Base-by-base conservation (phyloP, 2,797 vertebrate species). In the Falco biarmicus region DNA sequence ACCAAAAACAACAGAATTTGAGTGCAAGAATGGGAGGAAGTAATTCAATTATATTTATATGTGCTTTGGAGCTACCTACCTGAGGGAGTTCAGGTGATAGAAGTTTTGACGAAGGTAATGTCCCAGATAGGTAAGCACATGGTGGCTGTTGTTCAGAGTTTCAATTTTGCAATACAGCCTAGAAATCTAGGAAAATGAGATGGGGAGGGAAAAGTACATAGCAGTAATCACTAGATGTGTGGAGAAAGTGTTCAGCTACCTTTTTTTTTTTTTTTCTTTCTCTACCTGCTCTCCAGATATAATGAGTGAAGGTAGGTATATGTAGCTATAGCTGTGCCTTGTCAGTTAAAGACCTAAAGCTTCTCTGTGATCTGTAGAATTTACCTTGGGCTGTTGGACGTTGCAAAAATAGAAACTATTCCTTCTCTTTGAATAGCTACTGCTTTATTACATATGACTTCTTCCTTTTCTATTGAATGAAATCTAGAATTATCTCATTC, bases 401-500 rank as follows among this genome's bases (percentile, higher is more conserved):
- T 68, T 56, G 80, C 68, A 64, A 71, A 94, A 94, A 75, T 87
- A 86, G 78, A 91, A 96, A 26, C 47, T 65, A 13, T 87, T 83
- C 54, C 34, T 8, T 61, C 12, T 48, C 41, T 90, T 94, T 90
- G 86, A 90, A 41, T 84, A 83, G 53, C 54, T 94, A 4, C 81
- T 75, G 41, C 90, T 88, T 91, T 15, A 15, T 78, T 63, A 17
- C 18, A 4, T 56, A 19, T 50, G 68, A 71, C 79, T 81, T 26
- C 20, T 68, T 84, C 16, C 8, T 34, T 69, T 64, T 65, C 53
- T 15, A 31, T 48, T 90, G 65, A 93, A 78, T 89, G 69, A 75
- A 94, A 56, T 83, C 25, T 84, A 73, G 61, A 75, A 61, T 95
- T 87, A 75, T 85, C 31, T 92, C 82, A 84, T 95, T 97, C 89